Evolutionary conservation across 2,888 invertebrate genomes (phyloP).

Genomic region (Xestobium rufovillosum): DNA sequence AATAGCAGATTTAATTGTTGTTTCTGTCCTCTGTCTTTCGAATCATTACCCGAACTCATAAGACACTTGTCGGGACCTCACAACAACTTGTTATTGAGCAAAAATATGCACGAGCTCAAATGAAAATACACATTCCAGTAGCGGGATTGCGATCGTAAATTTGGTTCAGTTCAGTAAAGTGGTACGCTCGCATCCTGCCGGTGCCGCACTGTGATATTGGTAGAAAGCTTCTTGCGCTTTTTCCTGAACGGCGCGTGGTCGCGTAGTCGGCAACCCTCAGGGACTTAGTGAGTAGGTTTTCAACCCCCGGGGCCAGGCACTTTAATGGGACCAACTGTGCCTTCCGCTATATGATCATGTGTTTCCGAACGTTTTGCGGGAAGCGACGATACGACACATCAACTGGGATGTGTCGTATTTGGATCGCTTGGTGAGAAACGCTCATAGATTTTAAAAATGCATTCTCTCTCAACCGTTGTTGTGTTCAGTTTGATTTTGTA

Average conservation of each 20-base stretch:
- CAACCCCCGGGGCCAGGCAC: constrained; percentile 29
- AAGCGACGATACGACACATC: no score
- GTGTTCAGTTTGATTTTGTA: constrained; percentile 43
- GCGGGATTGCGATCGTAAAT: neutral
- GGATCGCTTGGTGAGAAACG: constrained; percentile 7
- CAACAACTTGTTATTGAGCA: constrained; percentile 78
- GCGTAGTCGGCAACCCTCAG: constrained; percentile 35
- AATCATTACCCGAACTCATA: constrained; percentile 78
- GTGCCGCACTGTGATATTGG: neutral
- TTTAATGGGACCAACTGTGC: constrained; percentile 28
- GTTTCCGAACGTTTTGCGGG: no score
- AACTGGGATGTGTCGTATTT: neutral
- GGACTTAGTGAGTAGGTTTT: constrained; percentile 29
- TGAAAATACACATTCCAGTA: constrained; percentile 17
- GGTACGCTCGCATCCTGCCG: constrained; percentile 3
- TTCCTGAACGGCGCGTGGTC: constrained; percentile 26
- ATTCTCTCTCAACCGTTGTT: constrained; percentile 35
- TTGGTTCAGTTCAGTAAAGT: neutral
- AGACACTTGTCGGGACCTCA: constrained; percentile 82
- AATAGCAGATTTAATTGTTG: constrained; percentile 76
- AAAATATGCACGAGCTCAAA: constrained; percentile 70
- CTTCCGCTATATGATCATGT: no score
- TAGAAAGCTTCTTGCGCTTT: neutral
- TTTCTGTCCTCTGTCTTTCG: constrained; percentile 79
- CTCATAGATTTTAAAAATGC: neutral